These are phyloP conservation scores for Montipora foliosa DNA, from an alignment of 64 coral and sea anemone genomes.

Conservation along the genomic window DNA sequence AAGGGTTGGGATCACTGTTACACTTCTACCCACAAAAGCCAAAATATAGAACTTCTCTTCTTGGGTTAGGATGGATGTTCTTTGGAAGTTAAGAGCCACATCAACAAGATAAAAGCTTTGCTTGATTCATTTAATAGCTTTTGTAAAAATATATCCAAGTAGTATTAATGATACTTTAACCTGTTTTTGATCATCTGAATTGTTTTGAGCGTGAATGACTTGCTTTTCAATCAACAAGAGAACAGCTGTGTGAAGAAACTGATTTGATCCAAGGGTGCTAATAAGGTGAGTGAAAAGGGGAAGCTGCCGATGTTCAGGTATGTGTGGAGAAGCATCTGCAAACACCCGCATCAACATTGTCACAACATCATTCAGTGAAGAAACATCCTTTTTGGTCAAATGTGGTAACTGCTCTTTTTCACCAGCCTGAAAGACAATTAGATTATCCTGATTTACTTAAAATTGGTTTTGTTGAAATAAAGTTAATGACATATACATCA, in stretches of 20 bases:
- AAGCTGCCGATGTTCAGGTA: conserved; percentile 92
- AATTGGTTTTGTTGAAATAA: no score
- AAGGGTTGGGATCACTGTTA: no score
- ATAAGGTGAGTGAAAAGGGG: conserved; percentile 89
- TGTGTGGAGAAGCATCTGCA: conserved; percentile 97
- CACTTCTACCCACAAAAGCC: no score
- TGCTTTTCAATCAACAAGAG: conserved; percentile 83
- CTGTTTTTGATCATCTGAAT: conserved; percentile 42
- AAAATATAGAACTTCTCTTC: no score
- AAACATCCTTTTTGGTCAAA: conserved; percentile 35
- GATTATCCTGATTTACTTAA: no score
- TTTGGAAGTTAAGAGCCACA: no score
- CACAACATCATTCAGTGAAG: conserved; percentile 82
- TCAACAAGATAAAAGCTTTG: no score
- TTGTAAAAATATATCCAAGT: neutral
- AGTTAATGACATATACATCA: no score
- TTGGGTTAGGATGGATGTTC: no score
- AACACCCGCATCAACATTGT: conserved; percentile 96
- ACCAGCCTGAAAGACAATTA: conserved; percentile 62
- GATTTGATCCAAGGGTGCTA: conserved; percentile 72
- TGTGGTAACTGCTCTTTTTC: conserved; percentile 75
- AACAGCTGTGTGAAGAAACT: conserved; percentile 80
- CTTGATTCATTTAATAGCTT: no score
- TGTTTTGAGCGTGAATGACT: conserved; percentile 8
- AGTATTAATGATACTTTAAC: neutral